These are phyloP conservation scores for Balaeniceps rex DNA, from an alignment of 2,113 vertebrate genomes.

Conservation along the genomic window DNA sequence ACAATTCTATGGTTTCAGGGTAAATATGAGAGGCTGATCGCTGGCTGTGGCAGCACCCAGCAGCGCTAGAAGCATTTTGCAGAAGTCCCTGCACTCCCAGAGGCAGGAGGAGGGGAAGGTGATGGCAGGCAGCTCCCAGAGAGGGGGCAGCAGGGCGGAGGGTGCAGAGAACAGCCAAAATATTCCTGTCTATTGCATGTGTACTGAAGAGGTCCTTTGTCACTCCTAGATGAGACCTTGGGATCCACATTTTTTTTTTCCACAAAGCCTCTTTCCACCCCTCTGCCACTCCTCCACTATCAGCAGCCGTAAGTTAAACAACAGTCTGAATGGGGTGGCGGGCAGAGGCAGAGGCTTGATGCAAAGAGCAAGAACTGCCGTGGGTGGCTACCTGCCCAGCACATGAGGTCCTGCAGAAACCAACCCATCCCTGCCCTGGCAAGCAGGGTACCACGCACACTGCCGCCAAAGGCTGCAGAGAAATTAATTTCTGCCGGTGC, in stretches of 20 bases:
- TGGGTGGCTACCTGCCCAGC: rapidly evolving
- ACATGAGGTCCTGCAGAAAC: not conserved
- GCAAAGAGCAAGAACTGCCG: rapidly evolving
- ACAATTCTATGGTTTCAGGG: not conserved
- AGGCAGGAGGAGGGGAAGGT: not conserved
- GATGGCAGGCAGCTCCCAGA: not conserved
- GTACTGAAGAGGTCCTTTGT: not conserved
- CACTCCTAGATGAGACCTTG: not conserved
- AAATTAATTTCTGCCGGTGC: not conserved
- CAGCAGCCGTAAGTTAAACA: not conserved
- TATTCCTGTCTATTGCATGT: not conserved
- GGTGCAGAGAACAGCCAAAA: not conserved
- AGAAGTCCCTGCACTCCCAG: not conserved
- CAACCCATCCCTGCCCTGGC: not conserved
- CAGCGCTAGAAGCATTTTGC: not conserved
- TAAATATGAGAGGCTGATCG: not conserved
- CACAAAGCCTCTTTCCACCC: not conserved
- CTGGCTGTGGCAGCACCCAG: not conserved
- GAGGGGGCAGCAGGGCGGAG: not conserved
- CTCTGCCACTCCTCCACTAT: not conserved
- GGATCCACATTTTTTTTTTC: not conserved
- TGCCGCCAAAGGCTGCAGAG: not conserved
- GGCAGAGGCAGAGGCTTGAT: not conserved
- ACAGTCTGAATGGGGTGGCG: rapidly evolving
- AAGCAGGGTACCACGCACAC: not conserved